phyloP scores from a whole-genome alignment of 2,888 invertebrate species.

The Rhingia campestris region DNA sequence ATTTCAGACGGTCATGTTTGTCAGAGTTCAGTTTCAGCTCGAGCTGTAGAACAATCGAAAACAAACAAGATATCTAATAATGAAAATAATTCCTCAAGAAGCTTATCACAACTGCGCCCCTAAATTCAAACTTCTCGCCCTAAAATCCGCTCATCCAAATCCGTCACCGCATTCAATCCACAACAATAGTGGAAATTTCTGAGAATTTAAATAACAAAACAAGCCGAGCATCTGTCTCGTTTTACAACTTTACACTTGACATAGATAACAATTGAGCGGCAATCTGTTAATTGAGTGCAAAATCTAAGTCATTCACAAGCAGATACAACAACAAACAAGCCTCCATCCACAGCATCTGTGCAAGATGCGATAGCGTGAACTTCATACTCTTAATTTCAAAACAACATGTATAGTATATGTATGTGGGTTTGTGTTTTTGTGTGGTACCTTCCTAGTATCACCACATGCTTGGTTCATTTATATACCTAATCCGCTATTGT shows the following conservation, averaged over 20 bases:
- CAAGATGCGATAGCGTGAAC: constrained; percentile 17
- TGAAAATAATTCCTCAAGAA: no score
- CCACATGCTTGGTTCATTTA: constrained; percentile 1
- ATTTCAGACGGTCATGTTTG: no score
- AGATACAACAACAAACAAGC: neutral
- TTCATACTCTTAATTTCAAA: constrained; percentile 10
- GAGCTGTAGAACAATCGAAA: no score
- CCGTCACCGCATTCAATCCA: neutral
- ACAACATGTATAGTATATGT: neutral
- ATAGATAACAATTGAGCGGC: constrained; percentile 36
- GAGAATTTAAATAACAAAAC: neutral
- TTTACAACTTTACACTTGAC: constrained; percentile 37
- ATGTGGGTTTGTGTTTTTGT: neutral
- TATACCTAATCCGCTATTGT: constrained; percentile 4
- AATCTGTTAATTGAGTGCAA: constrained; percentile 12
- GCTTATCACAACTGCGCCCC: no score
- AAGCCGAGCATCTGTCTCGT: constrained; percentile 7
- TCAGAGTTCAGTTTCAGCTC: no score
- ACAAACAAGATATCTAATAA: no score
- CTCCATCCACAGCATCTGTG: neutral
- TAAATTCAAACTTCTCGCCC: no score
- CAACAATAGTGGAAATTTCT: no score
- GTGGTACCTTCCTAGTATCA: neutral
- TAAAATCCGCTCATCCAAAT: no score
- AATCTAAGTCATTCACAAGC: constrained; percentile 13